phyloP scores from a whole-genome alignment of 2,797 vertebrate species.

The Brachyalestes nurse region DNA sequence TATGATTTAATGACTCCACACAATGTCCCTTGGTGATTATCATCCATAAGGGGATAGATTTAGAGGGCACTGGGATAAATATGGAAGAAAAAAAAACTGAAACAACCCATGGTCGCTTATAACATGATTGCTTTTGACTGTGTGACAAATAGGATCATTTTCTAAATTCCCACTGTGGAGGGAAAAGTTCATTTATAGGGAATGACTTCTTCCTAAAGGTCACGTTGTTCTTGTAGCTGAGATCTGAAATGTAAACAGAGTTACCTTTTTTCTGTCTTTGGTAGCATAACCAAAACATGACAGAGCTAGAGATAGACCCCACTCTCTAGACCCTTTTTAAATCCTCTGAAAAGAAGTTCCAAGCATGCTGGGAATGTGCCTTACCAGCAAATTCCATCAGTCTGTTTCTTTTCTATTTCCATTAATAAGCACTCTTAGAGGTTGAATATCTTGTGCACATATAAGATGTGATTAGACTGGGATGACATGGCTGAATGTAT shows the following conservation, averaged over 20 bases:
- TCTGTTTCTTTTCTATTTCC: conserved; percentile 8
- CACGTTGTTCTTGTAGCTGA: conserved; percentile 41
- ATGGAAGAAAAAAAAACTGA: conserved; percentile 23
- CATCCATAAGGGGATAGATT: conserved; percentile 60
- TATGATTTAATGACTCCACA: conserved; percentile 58
- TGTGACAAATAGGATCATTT: conserved; percentile 67
- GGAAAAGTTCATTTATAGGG: conserved; percentile 50
- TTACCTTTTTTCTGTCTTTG: conserved; percentile 2
- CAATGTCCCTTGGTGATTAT: conserved; percentile 66
- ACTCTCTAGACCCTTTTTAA: not conserved
- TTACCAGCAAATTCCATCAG: not conserved
- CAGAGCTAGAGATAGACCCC: not conserved
- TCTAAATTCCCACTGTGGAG: conserved; percentile 55
- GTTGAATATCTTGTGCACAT: not conserved
- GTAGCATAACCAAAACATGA: not conserved
- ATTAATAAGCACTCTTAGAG: not conserved
- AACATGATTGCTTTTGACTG: conserved; percentile 56
- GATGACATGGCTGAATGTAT: too few species aligned
- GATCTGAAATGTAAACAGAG: conserved; percentile 10
- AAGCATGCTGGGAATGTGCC: not conserved
- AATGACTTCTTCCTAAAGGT: conserved; percentile 51
- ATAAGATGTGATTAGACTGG: conserved; percentile 31
- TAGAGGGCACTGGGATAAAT: conserved; percentile 50
- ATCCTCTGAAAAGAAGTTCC: too few species aligned
- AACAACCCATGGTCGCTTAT: conserved; percentile 50